Evolutionary conservation across 1,140 invertebrate species (phyloP), one percentile per base, ranked within the genome.

Genomic region (Charaxes varanes): DNA sequence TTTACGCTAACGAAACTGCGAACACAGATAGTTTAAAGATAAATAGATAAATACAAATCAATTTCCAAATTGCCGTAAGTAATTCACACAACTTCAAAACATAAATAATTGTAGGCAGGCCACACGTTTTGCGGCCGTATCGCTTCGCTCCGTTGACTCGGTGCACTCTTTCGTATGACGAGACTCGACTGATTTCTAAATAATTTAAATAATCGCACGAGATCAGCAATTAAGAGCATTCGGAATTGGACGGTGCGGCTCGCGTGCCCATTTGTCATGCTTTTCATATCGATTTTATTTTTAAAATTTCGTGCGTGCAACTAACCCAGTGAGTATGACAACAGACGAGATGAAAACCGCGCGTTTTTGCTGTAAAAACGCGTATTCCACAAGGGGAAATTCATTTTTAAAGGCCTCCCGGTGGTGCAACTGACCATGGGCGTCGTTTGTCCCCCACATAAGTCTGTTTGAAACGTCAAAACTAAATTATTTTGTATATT

Each of bases 141-240:
- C 54, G 60, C 48, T 52, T 40, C 73, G 71, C 70, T 70, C 45
- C 62, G 63, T 1, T 63, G 73, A 66, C 64, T 73, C 71, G 69
- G 63, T 77, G 54, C 65, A 68, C 60, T 76, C 77, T 72, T 76
- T 72, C 77, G 71, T 66, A 50, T 66, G 76, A 68, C 61, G 58
- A 67, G 61, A 28, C 12, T 7, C 27, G 27, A 67, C 42, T 50
- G 69, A 69, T 81, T 81, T 81, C 77, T 81, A 81, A 81, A 81
- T 81, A 72, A 81, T 81, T 81, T 81, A 81, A 81, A 81, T 81
- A 71, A 61, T 58, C 52, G 65, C 72, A 77, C 64, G 54, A 64
- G 60, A 65, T 65, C 50, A 49, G 34, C 53, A 60, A 69, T 69
- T 68, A 72, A 66, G 57, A 50, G 57, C 48, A 57, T 54, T 69